These are phyloP conservation scores for Zaprionus lineosus DNA, from an alignment of 2,888 invertebrate genomes.

Conservation along the genomic window DNA sequence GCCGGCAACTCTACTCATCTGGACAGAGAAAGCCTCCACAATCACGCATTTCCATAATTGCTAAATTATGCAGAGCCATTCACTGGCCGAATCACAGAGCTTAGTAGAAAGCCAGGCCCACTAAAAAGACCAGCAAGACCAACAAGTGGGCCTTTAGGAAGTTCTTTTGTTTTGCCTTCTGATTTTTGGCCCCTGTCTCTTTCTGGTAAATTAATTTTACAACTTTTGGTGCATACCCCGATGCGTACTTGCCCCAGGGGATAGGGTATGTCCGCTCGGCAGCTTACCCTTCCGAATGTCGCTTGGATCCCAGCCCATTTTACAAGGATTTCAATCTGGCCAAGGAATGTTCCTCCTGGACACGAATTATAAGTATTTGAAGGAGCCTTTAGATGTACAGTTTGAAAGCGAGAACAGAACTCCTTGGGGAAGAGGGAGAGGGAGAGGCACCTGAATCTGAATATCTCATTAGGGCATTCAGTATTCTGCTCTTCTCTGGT, in stretches of 20 bases:
- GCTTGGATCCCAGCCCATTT: no score
- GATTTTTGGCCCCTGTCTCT: conserved; percentile 27
- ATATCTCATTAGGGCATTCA: conserved; percentile 38
- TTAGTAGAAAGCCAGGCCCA: conserved; percentile 24
- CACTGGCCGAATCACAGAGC: conserved; percentile 26
- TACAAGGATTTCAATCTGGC: no score
- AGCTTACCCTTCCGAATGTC: no score
- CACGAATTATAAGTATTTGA: no score
- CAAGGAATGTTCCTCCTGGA: no score
- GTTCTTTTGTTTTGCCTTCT: conserved; percentile 52
- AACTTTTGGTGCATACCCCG: conserved; percentile 33
- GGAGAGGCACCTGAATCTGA: no score
- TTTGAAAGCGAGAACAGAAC: no score
- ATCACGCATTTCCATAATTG: conserved; percentile 73
- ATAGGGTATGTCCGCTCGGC: neutral
- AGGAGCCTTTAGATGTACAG: no score
- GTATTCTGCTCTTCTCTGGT: conserved; percentile 7
- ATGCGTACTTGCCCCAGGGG: conserved; percentile 5
- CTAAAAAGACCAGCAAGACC: conserved; percentile 35
- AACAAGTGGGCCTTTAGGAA: conserved; percentile 62
- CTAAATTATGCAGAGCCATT: conserved; percentile 70
- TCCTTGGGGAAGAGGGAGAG: no score
- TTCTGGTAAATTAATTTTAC: conserved; percentile 76
- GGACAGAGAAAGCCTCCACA: conserved; percentile 29
- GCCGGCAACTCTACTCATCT: conserved; percentile 15